Evolutionary conservation across 1,140 invertebrate genomes (phyloP).

Genomic region (Chrysomallon squamiferum): DNA sequence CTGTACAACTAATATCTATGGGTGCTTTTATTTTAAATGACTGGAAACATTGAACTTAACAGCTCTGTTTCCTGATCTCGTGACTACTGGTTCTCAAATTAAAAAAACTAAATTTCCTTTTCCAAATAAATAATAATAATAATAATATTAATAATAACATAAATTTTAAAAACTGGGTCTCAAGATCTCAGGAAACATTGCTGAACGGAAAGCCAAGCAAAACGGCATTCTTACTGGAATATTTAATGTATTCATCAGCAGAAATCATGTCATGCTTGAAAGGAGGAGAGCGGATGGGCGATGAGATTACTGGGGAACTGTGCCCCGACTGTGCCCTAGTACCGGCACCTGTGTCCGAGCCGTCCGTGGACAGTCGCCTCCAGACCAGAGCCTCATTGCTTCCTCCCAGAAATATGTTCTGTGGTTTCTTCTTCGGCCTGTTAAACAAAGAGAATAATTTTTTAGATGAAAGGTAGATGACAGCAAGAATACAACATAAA

Average conservation of each 20-base stretch:
- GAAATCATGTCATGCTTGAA: conserved; percentile 31
- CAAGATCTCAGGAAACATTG: no score
- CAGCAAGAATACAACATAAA: no score
- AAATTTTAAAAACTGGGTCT: no score
- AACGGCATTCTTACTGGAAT: conserved; percentile 25
- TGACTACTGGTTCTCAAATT: no score
- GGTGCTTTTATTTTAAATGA: no score
- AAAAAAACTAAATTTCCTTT: no score
- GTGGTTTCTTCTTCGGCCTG: conserved; percentile 51
- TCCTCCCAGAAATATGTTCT: conserved; percentile 39
- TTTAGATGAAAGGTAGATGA: background rate
- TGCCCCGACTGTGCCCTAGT: conserved; percentile 62
- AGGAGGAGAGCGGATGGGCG: conserved; percentile 65
- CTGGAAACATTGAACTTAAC: no score
- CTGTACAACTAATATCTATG: no score
- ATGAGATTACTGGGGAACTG: conserved; percentile 67
- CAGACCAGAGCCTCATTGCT: conserved; percentile 60
- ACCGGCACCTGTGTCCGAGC: conserved; percentile 65
- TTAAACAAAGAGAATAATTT: background rate
- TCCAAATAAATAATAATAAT: no score
- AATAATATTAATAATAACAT: no score
- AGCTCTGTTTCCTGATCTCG: no score
- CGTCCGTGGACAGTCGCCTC: conserved; percentile 71
- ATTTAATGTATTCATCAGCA: conserved; percentile 28
- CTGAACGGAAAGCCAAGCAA: background rate